phyloP scores from a whole-genome alignment of 2,113 vertebrate species.

The Nothocercus julius region DNA sequence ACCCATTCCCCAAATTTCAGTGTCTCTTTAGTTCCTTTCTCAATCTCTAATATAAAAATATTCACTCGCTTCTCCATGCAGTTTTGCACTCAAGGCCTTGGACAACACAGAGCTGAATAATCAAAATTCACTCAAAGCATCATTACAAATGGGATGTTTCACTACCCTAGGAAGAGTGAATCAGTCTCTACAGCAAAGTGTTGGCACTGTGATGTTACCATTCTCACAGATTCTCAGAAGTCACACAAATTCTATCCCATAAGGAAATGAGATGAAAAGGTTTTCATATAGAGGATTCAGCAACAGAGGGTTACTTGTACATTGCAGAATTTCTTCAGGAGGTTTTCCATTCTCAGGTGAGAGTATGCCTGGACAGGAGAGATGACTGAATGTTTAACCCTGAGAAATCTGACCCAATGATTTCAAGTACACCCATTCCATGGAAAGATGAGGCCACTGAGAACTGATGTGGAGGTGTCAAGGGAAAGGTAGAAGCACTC shows the following conservation, averaged over 20 bases:
- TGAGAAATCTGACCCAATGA: not conserved
- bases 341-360: not conserved
- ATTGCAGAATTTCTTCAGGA: not conserved
- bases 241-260: not conserved
- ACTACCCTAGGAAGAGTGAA: not conserved
- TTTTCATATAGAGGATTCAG: not conserved
- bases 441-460: not conserved
- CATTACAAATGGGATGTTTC: not conserved
- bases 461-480: not conserved
- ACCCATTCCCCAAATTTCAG: not conserved
- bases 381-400: not conserved
- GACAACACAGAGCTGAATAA: not conserved
- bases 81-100: not conserved
- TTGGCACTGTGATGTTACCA: not conserved
- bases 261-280: not conserved
- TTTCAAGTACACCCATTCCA: rapidly evolving
- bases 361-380: not conserved
- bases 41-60: not conserved
- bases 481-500: not conserved
- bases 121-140: not conserved
- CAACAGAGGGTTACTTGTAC: too few relatives aligned
- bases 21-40: not conserved
- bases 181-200: not conserved
- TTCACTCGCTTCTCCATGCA: not conserved
- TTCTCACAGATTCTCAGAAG: not conserved